Conservation (phyloP, 2,113 vertebrate species). For the Choloepus hoffmanni region DNA sequence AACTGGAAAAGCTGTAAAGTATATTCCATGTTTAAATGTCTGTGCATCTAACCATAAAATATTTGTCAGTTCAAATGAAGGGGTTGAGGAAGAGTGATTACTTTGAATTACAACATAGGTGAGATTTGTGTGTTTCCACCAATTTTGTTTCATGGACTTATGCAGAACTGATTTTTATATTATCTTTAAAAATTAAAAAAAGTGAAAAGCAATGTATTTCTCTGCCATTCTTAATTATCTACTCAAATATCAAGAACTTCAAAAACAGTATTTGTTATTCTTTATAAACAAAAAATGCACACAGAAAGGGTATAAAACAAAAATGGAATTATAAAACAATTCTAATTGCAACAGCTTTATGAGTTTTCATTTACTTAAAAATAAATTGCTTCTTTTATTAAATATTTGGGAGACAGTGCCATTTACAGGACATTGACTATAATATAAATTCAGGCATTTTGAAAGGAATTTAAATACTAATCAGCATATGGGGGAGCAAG, state of each 20-base stretch:
- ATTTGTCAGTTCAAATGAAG: background rate
- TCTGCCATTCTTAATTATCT: background rate
- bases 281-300: background rate
- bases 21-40: background rate
- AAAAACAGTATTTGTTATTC: background rate
- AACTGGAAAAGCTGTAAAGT: background rate
- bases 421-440: background rate
- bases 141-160: background rate
- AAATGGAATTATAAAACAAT: background rate
- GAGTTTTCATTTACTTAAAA: background rate
- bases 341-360: background rate
- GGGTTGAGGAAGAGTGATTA: background rate
- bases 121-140: background rate
- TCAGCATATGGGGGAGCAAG: background rate
- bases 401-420: background rate
- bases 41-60: background rate
- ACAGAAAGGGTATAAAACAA: background rate
- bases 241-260: background rate
- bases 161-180: background rate
- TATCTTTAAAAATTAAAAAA: background rate
- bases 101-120: background rate
- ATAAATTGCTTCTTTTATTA: background rate
- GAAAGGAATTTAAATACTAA: slow-evolving; percentile 27
- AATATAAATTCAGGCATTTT: background rate
- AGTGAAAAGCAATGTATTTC: background rate